phyloP scores from a whole-genome alignment of 2,888 invertebrate species.

The Watsonalla binaria region DNA sequence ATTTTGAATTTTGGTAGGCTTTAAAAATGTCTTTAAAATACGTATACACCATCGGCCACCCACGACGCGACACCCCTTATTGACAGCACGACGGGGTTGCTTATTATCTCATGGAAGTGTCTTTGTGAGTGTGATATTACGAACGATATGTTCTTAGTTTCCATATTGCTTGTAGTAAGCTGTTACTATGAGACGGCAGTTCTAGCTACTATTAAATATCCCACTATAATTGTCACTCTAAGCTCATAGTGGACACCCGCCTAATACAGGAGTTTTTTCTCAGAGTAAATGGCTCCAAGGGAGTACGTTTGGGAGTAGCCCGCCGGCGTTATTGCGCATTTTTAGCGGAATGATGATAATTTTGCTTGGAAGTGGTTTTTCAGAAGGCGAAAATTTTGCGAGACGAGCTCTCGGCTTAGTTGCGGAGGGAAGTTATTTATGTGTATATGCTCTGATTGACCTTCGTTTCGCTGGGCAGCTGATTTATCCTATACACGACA shows the following conservation, averaged over 20 bases:
- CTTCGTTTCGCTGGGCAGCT: not conserved
- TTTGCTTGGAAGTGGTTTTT: constrained; percentile 39
- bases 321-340: constrained; percentile 38
- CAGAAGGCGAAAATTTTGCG: constrained; percentile 9
- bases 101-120: no score
- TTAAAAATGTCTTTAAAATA: no score
- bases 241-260: not conserved
- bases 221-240: no score
- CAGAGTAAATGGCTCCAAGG: constrained; percentile 33
- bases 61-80: no score
- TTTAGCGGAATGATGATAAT: constrained; percentile 52
- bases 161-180: no score
- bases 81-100: no score
- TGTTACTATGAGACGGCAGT: no score
- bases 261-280: constrained; percentile 11
- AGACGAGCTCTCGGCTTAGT: constrained; percentile 5
- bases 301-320: constrained; percentile 23
- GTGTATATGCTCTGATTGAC: not conserved
- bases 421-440: not conserved
- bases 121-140: no score
- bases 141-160: no score
- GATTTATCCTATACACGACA: no score
- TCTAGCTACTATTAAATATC: not conserved
- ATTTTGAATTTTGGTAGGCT: no score
- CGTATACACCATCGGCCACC: no score